Conservation (phyloP, 2,797 vertebrate species). For the Apogon hyalosoma region DNA sequence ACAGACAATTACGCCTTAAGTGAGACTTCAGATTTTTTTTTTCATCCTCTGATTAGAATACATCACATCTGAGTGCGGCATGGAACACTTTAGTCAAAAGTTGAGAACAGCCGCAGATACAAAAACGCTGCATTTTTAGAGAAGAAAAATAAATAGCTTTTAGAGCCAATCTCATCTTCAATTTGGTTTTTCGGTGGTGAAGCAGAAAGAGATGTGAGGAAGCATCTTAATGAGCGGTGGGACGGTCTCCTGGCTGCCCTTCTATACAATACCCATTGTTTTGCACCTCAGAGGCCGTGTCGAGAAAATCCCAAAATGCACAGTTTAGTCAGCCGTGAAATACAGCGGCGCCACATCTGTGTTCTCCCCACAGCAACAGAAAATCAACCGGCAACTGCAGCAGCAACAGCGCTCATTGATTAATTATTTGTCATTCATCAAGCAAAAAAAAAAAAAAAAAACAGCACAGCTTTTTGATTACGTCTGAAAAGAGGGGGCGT, state of each 20-base stretch:
- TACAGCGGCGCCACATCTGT: conserved; percentile 12
- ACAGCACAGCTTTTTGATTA: background rate
- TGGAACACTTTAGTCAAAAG: conserved; percentile 18
- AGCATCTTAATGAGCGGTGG: conserved; percentile 58
- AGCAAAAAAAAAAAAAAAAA: conserved; percentile 3
- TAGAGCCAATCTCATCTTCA: conserved; percentile 54
- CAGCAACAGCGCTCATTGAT: conserved; percentile 18
- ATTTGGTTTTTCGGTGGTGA: conserved; percentile 42
- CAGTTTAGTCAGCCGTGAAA: conserved; percentile 39
- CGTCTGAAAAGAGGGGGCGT: conserved; percentile 15
- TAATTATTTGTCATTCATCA: conserved; percentile 16
- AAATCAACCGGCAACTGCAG: conserved; percentile 20
- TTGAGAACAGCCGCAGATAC: conserved; percentile 15
- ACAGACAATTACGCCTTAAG: conserved; percentile 12
- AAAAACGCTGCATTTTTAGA: conserved; percentile 27
- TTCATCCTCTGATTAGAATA: conserved; percentile 27
- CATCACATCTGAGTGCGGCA: conserved; percentile 12
- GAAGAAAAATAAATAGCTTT: conserved; percentile 50
- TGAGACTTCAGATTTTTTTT: conserved; percentile 24
- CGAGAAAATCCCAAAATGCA: conserved; percentile 46
- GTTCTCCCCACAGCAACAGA: conserved; percentile 7
- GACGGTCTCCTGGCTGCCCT: conserved; percentile 28
- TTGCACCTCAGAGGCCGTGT: conserved; percentile 21
- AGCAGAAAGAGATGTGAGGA: conserved; percentile 42
- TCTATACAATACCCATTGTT: conserved; percentile 56